A percentile compares a stretch with the other conserved stretches of the same genome.
These are phyloP conservation scores for Thymallus thymallus DNA, from an alignment of 2,113 vertebrate species.

Conservation along the genomic window DNA sequence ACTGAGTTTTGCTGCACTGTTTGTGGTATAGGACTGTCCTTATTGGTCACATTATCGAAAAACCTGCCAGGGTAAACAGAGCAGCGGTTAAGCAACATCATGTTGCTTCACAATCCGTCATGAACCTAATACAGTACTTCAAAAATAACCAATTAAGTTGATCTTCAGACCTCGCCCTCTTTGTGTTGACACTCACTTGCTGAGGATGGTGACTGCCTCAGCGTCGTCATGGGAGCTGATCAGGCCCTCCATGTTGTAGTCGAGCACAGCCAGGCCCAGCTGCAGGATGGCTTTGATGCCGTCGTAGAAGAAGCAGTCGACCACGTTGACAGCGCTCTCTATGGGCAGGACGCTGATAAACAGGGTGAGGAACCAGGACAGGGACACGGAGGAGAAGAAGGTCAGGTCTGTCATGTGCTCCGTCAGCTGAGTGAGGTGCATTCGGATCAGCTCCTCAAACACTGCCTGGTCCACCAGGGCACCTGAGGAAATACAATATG, in stretches of 20 bases:
- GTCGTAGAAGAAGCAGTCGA: conserved; percentile 98
- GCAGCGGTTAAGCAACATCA: not conserved
- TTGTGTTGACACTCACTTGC: conserved; percentile 76
- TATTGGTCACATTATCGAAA: conserved; percentile 95
- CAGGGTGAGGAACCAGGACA: conserved; percentile 98
- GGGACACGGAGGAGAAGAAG: conserved; percentile 95
- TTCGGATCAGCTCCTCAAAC: conserved; percentile 94
- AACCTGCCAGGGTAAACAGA: conserved; percentile 75
- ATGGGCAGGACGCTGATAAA: conserved; percentile 97
- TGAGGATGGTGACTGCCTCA: conserved; percentile 92
- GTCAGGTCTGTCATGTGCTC: conserved; percentile 96
- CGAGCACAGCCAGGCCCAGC: conserved; percentile 89
- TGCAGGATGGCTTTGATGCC: conserved; percentile 94
- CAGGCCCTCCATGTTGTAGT: conserved; percentile 93
- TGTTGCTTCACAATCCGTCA: no score
- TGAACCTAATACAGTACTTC: no score
- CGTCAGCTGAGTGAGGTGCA: conserved; percentile 90
- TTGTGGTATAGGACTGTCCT: conserved; percentile 93
- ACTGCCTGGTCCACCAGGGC: conserved; percentile 98
- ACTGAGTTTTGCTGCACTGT: conserved; percentile 86
- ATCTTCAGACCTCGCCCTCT: no score
- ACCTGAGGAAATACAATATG: conserved; percentile 66
- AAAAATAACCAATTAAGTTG: no score
- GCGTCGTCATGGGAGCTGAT: conserved; percentile 91
- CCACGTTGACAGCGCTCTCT: conserved; percentile 94